Base-by-base conservation (phyloP, 1,140 invertebrate genomes). In the Hormaphis cornu region DNA sequence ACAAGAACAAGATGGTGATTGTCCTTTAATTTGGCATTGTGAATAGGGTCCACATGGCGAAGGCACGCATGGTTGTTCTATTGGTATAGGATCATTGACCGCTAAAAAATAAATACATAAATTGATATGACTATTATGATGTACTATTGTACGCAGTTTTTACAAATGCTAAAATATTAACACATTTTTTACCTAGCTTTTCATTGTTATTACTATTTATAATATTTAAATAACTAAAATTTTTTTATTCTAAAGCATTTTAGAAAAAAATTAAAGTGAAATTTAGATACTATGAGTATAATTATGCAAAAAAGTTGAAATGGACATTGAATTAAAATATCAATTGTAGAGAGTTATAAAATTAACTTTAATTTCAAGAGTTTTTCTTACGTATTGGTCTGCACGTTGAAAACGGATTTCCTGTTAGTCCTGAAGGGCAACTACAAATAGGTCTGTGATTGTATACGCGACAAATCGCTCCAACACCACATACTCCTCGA, bases 21-120 rank as follows among this genome's bases (percentile, higher is more conserved):
- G 84, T 40, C 85, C 83, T 10, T 87, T 80, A 30, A 85, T 83
- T 71, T 85, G 83, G 77, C 90, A 93, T 76, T 87, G 82, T 35
- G 89, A 88, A 77, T 91, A 89, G 0, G 86, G 83, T 18, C 90
- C 90, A 76, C 90, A 93, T 0, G 89, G 89, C 59, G 87, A 88
- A 20, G 89, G 87, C 48, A 86, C 74, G 72, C 90, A 92, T 3
- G 89, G 88, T 77, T 90, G 87, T 73, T 79, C 80, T 22, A 82
- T 79, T 70, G 77, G 77, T 46, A 74, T 26, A 52, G 73, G 40
- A 72, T 75, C 52, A n/a, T 48, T 14, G 10, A 16, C 14, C 12
- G 61, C 70, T 66, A 71, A 9, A 70, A 30, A 22, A 53, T 66
- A 50, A 24, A 26, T 8, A 33, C 9, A 53, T 30, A 3, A 9